Base-by-base conservation (phyloP, 2,888 invertebrate species). In the Colostygia pectinataria region DNA sequence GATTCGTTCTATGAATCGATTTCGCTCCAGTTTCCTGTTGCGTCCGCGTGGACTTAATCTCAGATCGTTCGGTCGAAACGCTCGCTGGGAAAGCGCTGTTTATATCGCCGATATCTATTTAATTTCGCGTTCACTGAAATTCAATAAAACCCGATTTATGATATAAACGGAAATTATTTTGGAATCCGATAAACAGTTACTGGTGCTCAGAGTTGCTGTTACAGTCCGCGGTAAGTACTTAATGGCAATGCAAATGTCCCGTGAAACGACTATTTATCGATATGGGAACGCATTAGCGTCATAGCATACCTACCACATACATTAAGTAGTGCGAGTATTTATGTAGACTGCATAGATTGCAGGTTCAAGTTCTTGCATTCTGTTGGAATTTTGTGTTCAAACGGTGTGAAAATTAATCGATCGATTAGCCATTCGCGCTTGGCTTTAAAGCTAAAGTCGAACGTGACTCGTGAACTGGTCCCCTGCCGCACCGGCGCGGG, bases 1-100 rank as follows among this genome's bases (percentile, higher is more conserved):
- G 80, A 82, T 81, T 84, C 81, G 77, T 82, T 79, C 76, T 81
- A 76, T 82, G 78, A 83, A 84, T 84, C 84, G 84, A 86, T 86
- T 83, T 78, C 78, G 78, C 77, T 85, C 75, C 74, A 82, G 86
- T 83, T 87, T 87, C 86, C 87, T 85, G 82, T 84, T 83, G 78
- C 84, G 77, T 80, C 75, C 77, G 72, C 71, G 73, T 74, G 77
- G 78, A 83, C 80, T 83, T 83, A 86, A 85, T 87, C 86, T 81
- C 74, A 71, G 58, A 74, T 73, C 72, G 70, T 64, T 71, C 77
- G 80, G 81, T 81, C 79, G 80, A 80, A 83, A 82, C 65, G 73
- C 71, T 78, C 72, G 68, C 61, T 64, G 62, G 56, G 61, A 72
- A 72, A 69, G 64, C 61, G 65, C 65, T 70, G 68, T 75, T 77